Base-by-base conservation (phyloP, 2,113 vertebrate species). In the Ia io region DNA sequence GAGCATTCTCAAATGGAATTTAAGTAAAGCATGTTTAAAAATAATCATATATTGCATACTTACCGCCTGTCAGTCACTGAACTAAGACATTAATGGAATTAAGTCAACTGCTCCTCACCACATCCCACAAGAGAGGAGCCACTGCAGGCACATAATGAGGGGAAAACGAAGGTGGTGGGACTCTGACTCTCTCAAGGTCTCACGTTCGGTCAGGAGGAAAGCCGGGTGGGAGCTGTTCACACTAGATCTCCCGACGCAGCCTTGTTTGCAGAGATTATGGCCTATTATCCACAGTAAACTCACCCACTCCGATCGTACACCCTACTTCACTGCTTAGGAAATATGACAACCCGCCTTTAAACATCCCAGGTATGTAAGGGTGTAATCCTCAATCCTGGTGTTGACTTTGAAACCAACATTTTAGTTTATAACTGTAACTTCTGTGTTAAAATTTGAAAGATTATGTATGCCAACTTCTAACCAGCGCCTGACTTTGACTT, bases 351-450 rank as follows among this genome's bases (percentile, higher is more conserved):
- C 35, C 59, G 5, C 67, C 22, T 93, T 61, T 59, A 65, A 79
- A 42, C 71, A 63, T 3, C 23, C 47, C 30, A 37, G 69, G n/a
- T 76, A 11, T 30, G 80, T 79, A 32, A 82, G 23, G 61, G 56
- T 59, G 14, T 17, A 83, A 53, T 20, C 23, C 37, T 87, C 35
- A 73, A 65, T 71, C 32, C 28, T 83, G 25, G 22, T 42, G 63
- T 1, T 49, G 35, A 93, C 82, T 83, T 95, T 95, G 44, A 87
- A 87, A 78, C n/a, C 18, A 47, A 10, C 28, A 76, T 85, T 93
- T 85, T 56, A 56, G 37, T 77, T 88, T 70, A 51, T 70, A 86
- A 74, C 30, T 47, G n/a, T n/a, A 80, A 80, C 47, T 67, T 86
- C 35, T 73, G 17, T 67, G 40, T 79, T 84, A 85, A 73, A 88